Evolutionary conservation across 2,888 invertebrate genomes (phyloP).

Genomic region (Parnassius orleans): DNA sequence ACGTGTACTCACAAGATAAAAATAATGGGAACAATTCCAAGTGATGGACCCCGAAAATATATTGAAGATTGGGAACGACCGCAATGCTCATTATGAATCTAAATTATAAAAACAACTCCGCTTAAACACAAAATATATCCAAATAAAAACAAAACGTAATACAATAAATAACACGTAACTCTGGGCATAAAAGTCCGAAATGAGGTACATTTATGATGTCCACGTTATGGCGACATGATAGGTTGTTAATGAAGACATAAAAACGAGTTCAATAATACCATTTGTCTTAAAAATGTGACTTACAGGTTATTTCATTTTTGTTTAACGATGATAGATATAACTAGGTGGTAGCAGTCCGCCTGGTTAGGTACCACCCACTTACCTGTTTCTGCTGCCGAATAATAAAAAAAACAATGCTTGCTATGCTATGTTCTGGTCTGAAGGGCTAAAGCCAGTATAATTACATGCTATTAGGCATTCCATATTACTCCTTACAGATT

Average conservation of each 20-base stretch:
- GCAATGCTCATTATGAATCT: slow-evolving; percentile 22
- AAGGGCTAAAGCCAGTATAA: too few relatives aligned
- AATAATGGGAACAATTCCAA: too few relatives aligned
- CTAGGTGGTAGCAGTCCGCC: too few relatives aligned
- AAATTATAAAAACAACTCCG: slow-evolving; percentile 22
- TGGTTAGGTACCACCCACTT: too few relatives aligned
- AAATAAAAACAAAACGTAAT: slow-evolving; percentile 19
- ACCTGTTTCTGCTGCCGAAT: too few relatives aligned
- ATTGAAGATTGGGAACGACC: slow-evolving; percentile 21
- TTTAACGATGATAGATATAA: too few relatives aligned
- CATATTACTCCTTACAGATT: too few relatives aligned
- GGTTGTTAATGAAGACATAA: slow-evolving; percentile 25
- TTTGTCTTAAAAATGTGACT: background rate
- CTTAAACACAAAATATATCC: slow-evolving; percentile 19
- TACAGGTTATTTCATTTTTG: background rate
- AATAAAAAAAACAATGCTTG: too few relatives aligned
- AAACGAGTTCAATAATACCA: slow-evolving; percentile 10
- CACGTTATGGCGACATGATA: slow-evolving; percentile 11
- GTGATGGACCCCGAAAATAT: slow-evolving; percentile 8
- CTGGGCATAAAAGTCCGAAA: slow-evolving; percentile 18
- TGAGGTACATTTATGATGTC: slow-evolving; percentile 23
- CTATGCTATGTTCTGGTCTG: too few relatives aligned
- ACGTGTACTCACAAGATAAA: too few relatives aligned
- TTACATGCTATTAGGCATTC: too few relatives aligned
- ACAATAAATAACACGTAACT: slow-evolving; percentile 25